Conservation (phyloP, 2,113 vertebrate genomes). For the Hydrochoerus hydrochaeris region DNA sequence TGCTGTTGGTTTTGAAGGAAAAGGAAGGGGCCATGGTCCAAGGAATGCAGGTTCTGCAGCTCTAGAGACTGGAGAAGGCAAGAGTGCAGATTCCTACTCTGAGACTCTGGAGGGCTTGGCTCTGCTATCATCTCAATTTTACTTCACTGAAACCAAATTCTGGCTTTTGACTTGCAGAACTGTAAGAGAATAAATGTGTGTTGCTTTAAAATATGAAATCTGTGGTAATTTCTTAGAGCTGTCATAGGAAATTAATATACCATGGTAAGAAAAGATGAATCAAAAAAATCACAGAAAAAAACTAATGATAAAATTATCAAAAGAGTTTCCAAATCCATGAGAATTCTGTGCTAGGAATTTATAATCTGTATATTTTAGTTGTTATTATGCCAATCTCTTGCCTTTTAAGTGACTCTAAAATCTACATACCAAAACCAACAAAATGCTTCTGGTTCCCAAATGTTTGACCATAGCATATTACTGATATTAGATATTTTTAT, state of each 20-base stretch:
- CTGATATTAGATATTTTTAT: not conserved
- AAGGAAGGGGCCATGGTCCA: not conserved
- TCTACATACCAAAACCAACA: not conserved
- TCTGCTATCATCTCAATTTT: not conserved
- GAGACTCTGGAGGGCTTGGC: not conserved
- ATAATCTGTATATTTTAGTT: not conserved
- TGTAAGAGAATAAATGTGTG: not conserved
- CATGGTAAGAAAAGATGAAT: not conserved
- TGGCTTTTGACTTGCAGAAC: not conserved
- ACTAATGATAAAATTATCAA: not conserved
- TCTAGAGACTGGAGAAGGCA: not conserved
- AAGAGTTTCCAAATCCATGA: not conserved
- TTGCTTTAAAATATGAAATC: slow-evolving; percentile 5
- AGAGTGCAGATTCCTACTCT: too few relatives aligned
- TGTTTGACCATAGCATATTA: not conserved
- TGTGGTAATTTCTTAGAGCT: not conserved
- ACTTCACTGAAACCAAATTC: not conserved
- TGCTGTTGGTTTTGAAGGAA: not conserved
- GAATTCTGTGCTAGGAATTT: not conserved
- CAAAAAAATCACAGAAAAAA: not conserved
- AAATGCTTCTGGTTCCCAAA: not conserved
- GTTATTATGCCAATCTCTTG: not conserved
- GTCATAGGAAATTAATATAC: not conserved
- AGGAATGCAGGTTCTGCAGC: not conserved
- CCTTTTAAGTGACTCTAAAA: slow-evolving; percentile 16